Conservation (phyloP, 2,113 vertebrate genomes). For the Ciconia maguari region DNA sequence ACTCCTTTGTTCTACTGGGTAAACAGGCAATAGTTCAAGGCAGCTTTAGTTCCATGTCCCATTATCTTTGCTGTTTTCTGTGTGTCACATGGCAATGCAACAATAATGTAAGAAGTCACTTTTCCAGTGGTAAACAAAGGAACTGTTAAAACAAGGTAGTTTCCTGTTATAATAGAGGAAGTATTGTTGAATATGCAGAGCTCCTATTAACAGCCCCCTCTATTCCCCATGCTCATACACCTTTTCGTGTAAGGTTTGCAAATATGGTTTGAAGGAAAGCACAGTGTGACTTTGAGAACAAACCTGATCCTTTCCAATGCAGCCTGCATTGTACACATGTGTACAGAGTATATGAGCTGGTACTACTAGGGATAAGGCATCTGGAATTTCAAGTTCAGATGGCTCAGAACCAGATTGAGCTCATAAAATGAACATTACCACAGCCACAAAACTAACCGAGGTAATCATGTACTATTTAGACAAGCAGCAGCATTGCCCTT, state of each 20-base stretch:
- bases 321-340: slow-evolving; percentile 18
- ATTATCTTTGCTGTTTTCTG: slow-evolving; percentile 25
- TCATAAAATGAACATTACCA: slow-evolving; percentile 58
- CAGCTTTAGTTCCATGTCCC: background rate
- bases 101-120: background rate
- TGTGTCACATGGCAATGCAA: background rate
- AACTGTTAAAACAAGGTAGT: background rate
- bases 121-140: background rate
- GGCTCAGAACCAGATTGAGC: slow-evolving; percentile 51
- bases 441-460: slow-evolving; percentile 36
- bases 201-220: background rate
- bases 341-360: background rate
- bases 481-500: slow-evolving; percentile 47
- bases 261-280: background rate
- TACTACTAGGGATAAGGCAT: slow-evolving; percentile 26
- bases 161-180: background rate
- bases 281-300: background rate
- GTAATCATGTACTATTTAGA: slow-evolving; percentile 51
- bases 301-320: background rate
- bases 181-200: background rate
- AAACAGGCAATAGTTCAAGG: slow-evolving; percentile 41
- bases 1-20: slow-evolving; percentile 38
- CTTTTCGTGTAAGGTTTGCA: background rate
- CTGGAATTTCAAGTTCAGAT: slow-evolving; percentile 30
- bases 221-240: no score